phyloP scores from a whole-genome alignment of 2,888 invertebrate genomes.

The Hypomecis atomaria region DNA sequence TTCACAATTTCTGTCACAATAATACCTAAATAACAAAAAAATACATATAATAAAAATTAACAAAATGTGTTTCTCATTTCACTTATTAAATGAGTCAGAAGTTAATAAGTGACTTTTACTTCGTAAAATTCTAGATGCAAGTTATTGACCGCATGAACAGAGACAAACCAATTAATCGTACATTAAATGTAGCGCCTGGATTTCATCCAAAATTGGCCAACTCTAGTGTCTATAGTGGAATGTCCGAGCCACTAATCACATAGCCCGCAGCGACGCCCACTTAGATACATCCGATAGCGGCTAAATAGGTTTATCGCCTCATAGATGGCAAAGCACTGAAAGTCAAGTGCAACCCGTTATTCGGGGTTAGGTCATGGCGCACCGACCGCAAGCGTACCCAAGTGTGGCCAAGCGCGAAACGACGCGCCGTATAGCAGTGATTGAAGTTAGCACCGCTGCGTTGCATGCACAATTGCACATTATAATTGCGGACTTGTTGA shows the following conservation, averaged over 20 bases:
- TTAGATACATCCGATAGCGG: constrained; percentile 13
- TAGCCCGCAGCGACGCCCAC: constrained; percentile 1
- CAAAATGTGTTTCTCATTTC: too few species aligned
- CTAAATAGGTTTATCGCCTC: constrained; percentile 27
- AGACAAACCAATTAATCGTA: too few species aligned
- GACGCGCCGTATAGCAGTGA: constrained; percentile 7
- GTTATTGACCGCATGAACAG: too few species aligned
- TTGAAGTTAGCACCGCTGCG: constrained; percentile 21
- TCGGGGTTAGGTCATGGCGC: constrained; percentile 57
- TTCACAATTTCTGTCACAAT: too few species aligned
- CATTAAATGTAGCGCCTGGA: too few species aligned
- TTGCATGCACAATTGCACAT: constrained; percentile 39
- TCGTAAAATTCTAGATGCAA: too few species aligned
- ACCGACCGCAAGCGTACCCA: constrained; percentile 36
- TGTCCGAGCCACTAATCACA: background rate
- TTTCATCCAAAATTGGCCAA: background rate
- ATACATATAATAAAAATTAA: too few species aligned
- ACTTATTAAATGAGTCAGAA: too few species aligned
- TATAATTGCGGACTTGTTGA: constrained; percentile 32
- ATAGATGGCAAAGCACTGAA: constrained; percentile 47
- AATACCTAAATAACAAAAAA: too few species aligned
- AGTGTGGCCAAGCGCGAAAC: constrained; percentile 26
- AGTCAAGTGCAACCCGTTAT: constrained; percentile 64
- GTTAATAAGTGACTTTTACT: too few species aligned
- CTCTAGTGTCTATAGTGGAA: background rate